Evolutionary conservation across 2,797 vertebrate species (phyloP).

Genomic region (Urocyon cinereoargenteus): DNA sequence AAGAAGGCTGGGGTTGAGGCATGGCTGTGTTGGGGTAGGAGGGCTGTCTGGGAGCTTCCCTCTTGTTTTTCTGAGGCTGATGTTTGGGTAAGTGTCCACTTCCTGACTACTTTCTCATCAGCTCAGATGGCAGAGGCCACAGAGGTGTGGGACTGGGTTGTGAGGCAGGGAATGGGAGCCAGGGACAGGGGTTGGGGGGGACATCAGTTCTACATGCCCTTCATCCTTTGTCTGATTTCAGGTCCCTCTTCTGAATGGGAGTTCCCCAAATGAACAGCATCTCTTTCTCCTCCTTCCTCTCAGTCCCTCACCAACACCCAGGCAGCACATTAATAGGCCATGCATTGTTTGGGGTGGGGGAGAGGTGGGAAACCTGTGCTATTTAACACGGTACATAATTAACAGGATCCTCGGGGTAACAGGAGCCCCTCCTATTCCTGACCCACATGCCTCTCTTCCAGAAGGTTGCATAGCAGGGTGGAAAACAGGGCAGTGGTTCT

Average conservation of each 20-base stretch:
- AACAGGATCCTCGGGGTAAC: not conserved
- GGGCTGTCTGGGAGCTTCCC: not conserved
- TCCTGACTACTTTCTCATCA: not conserved
- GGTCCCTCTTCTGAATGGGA: not conserved
- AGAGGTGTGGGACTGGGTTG: not conserved
- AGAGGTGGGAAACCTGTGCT: not conserved
- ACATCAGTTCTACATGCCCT: not conserved
- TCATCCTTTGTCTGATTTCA: not conserved
- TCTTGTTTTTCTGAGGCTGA: not conserved
- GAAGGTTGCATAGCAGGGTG: not conserved
- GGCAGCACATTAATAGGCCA: not conserved
- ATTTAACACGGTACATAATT: not conserved
- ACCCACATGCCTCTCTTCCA: not conserved
- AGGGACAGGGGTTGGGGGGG: not conserved
- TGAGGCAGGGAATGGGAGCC: not conserved
- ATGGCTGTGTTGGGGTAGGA: rapidly evolving
- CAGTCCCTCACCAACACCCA: not conserved
- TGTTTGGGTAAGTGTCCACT: not conserved
- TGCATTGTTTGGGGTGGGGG: not conserved
- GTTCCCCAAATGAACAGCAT: not conserved
- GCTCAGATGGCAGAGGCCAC: not conserved
- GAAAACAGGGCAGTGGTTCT: not conserved
- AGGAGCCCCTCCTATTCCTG: not conserved
- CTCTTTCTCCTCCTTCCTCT: not conserved
- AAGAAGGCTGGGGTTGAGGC: not conserved